phyloP scores from a whole-genome alignment of 2,888 invertebrate species.

The Oeneis ivallda region DNA sequence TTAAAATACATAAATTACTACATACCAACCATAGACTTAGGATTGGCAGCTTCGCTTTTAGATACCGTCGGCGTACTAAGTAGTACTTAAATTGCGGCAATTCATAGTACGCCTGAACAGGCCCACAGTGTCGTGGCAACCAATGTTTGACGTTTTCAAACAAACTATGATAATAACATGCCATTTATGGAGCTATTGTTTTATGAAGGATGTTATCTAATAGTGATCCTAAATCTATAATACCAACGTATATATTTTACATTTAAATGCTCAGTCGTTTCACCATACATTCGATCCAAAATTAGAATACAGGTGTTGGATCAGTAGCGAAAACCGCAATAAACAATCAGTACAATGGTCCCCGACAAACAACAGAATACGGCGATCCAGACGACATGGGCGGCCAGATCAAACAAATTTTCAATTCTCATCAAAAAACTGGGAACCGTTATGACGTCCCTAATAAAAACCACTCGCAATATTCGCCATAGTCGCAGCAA shows the following conservation, averaged over 20 bases:
- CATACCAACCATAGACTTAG: no score
- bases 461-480: slow-evolving; percentile 76
- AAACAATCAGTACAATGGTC: slow-evolving; percentile 60
- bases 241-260: not conserved
- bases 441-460: slow-evolving; percentile 71
- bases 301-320: slow-evolving; percentile 27
- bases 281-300: slow-evolving; percentile 18
- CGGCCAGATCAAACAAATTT: slow-evolving; percentile 72
- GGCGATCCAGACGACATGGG: slow-evolving; percentile 24
- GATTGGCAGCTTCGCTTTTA: no score
- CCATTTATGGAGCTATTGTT: no score
- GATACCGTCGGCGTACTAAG: no score
- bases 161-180: no score
- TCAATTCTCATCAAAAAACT: slow-evolving; percentile 80
- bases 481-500: slow-evolving; percentile 74
- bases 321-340: slow-evolving; percentile 41
- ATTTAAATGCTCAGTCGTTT: not conserved
- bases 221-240: no score
- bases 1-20: no score
- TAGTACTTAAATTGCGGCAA: no score
- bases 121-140: no score
- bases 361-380: slow-evolving; percentile 35
- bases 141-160: no score
- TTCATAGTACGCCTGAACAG: no score
- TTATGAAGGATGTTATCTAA: no score